A percentile compares a stretch with the other conserved stretches of the same genome.
Conservation (phyloP, 2,888 invertebrate genomes). For the Aphrophora alni region DNA sequence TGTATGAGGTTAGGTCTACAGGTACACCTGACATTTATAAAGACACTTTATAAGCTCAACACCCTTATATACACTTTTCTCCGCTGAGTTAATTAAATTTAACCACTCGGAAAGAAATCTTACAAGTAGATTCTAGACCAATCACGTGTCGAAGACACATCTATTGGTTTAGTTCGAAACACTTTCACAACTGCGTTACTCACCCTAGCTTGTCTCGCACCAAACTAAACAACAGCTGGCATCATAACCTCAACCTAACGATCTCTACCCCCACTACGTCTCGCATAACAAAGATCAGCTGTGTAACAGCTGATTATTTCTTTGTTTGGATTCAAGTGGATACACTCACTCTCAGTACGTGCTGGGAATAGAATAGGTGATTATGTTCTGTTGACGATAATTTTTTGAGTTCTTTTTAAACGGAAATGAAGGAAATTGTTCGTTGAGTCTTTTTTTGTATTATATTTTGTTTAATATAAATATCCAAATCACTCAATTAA, state of each 20-base stretch:
- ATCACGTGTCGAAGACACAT: not conserved
- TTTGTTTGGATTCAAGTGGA: not conserved
- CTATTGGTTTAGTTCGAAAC: not conserved
- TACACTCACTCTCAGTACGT: no score
- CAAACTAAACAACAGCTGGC: not conserved
- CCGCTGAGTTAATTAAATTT: not conserved
- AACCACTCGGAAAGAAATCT: not conserved
- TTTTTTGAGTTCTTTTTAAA: no score
- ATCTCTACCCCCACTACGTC: not conserved
- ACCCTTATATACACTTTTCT: not conserved
- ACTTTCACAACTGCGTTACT: not conserved
- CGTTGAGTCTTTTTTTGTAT: no score
- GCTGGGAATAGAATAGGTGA: no score
- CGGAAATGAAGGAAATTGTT: no score
- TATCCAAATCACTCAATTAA: no score
- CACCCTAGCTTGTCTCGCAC: not conserved
- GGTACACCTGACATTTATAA: not conserved
- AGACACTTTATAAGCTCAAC: not conserved
- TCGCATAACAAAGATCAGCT: not conserved
- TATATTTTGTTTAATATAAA: no score
- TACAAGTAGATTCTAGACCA: not conserved
- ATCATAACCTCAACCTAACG: not conserved
- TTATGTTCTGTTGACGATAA: no score
- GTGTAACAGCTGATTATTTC: not conserved
- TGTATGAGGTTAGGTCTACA: slow-evolving; percentile 29